Evolutionary conservation across 2,888 invertebrate genomes (phyloP).

Genomic region (Caenorhabditis imperialis): DNA sequence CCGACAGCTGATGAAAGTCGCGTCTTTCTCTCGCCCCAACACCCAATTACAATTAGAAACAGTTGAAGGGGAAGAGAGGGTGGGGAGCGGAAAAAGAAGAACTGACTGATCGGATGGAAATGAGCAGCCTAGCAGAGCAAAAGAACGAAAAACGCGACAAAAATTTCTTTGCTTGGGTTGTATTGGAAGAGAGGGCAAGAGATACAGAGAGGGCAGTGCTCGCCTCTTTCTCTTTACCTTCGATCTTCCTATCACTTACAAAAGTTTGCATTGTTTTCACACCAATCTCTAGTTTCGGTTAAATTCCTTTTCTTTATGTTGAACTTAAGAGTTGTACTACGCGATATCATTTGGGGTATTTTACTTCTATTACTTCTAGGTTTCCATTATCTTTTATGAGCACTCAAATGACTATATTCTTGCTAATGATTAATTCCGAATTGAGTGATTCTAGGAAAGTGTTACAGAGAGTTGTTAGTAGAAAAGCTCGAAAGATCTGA

Average conservation of each 20-base stretch:
- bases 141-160: constrained; percentile 51
- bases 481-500: background rate
- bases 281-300: too few relatives aligned
- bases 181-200: constrained; percentile 21
- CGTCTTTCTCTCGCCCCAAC: constrained; percentile 17
- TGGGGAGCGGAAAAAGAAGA: constrained; percentile 13
- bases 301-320: too few relatives aligned
- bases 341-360: too few relatives aligned
- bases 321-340: too few relatives aligned
- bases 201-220: constrained; percentile 1
- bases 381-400: too few relatives aligned
- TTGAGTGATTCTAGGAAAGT: too few relatives aligned
- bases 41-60: constrained; percentile 55
- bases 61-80: constrained; percentile 18
- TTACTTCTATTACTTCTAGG: too few relatives aligned
- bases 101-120: constrained; percentile 51
- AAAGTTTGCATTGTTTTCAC: constrained; percentile 36
- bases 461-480: too few relatives aligned
- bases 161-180: constrained; percentile 45
- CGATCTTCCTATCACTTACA: constrained; percentile 36
- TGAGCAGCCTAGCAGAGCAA: constrained; percentile 45
- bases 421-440: too few relatives aligned
- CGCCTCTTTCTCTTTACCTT: constrained; percentile 2
- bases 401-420: too few relatives aligned
- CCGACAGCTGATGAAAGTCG: constrained; percentile 40